Percentiles rank a stretch among this genome's conserved stretches.
These are phyloP conservation scores for Iguana delicatissima DNA, from an alignment of 2,797 vertebrate species.

Conservation along the genomic window DNA sequence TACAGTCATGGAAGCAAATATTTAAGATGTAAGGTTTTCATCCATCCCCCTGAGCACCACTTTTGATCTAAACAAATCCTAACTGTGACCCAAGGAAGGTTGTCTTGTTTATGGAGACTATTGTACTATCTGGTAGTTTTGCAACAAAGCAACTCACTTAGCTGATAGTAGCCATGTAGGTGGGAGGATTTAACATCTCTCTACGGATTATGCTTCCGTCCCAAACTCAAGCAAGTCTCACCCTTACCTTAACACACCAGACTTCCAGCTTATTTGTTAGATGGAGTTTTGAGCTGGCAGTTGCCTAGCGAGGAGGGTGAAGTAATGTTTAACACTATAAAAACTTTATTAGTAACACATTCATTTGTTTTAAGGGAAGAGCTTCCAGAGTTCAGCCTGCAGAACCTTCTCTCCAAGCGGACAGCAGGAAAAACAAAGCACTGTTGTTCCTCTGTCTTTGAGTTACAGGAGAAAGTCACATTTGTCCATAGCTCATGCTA, in stretches of 20 bases:
- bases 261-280: background rate
- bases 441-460: background rate
- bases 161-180: background rate
- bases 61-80: background rate
- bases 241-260: slow-evolving; percentile 21
- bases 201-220: slow-evolving; percentile 9
- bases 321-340: slow-evolving; percentile 75
- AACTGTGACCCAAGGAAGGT: background rate
- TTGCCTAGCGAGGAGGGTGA: background rate
- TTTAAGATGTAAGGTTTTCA: background rate
- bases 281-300: slow-evolving; percentile 18
- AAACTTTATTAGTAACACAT: slow-evolving; percentile 70
- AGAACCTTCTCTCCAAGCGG: background rate
- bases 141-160: background rate
- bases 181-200: slow-evolving; percentile 7
- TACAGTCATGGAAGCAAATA: background rate
- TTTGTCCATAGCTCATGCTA: background rate
- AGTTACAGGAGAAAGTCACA: background rate
- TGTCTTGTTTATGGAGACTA: too few relatives aligned
- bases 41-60: background rate
- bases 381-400: slow-evolving; percentile 33
- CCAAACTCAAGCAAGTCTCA: slow-evolving; percentile 25
- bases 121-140: background rate
- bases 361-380: slow-evolving; percentile 32
- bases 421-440: background rate